Base-by-base conservation (phyloP, 2,797 vertebrate genomes). In the Picus viridis region DNA sequence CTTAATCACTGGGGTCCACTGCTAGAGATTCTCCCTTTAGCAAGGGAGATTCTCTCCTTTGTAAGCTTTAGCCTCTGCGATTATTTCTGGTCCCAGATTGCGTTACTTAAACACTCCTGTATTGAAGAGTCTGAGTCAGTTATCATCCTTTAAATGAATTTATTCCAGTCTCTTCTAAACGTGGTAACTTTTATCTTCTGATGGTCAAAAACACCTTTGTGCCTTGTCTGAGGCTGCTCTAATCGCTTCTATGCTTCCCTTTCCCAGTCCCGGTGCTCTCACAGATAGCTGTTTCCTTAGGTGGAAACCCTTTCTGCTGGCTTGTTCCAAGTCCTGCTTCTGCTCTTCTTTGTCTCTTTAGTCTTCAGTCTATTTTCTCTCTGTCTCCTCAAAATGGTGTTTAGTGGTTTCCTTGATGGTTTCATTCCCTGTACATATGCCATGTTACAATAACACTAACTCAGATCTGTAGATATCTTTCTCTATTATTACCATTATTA, bases 381-480 rank as follows among this genome's bases (percentile, higher is more conserved):
- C 54, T 36, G 30, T 77, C 58, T 90, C 24, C 65, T 88, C 71
- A 92, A 63, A 92, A 74, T 65, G 7, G 23, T 84, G 41, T 61
- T 93, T 86, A 88, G 89, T 84, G 83, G 91, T 94, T 95, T 92
- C 65, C 83, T 65, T 91, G 80, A 86, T 83, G 77, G 69, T 92
- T 96, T 91, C 0, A 4, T 84, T 94, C 88, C 86, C 62, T 88
- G 51, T 86, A 86, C 1, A 0, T 54, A 27, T 77, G 85, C 80
- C 83, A 62, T 94, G 51, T 82, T 88, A 73, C 83, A 84, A 63
- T 74, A 91, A 88, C 83, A 64, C n/a, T 63, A 89, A 77, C 74
- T 91, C 71, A 90, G 47, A 86, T 85, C 73, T 34, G 70, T 89
- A 79, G 79, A 68, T 95, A 89, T 94, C 92, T 96, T 88, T 84